These are phyloP conservation scores for Blastobasis adustella DNA, from an alignment of 2,888 invertebrate genomes.

Conservation along the genomic window DNA sequence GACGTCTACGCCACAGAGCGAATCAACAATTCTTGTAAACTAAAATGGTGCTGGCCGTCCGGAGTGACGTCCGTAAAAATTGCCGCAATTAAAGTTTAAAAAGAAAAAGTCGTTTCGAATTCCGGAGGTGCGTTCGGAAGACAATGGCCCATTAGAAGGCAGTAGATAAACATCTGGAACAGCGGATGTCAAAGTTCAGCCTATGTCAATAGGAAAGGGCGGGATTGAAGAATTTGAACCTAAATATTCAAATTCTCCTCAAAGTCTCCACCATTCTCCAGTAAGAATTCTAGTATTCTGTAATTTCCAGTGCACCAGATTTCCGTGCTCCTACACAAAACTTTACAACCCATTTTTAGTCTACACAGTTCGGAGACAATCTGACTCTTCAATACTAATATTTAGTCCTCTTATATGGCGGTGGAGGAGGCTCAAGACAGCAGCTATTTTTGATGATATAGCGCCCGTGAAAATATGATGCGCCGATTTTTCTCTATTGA, in stretches of 20 bases:
- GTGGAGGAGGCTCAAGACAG: neutral
- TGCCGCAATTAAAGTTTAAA: constrained; percentile 59
- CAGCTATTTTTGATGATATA: neutral
- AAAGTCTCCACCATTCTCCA: neutral
- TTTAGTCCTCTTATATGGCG: neutral
- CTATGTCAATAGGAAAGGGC: neutral
- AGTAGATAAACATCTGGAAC: constrained; percentile 62
- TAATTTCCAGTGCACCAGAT: neutral
- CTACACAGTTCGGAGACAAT: neutral
- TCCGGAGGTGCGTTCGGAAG: constrained; percentile 30
- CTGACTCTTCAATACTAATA: neutral
- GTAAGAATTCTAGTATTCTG: neutral
- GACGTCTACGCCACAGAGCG: neutral
- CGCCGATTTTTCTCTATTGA: too few relatives aligned
- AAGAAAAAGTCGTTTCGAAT: constrained; percentile 40
- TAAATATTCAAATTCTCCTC: neutral
- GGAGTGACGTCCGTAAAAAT: constrained; percentile 63
- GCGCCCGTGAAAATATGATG: neutral
- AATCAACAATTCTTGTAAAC: constrained; percentile 3
- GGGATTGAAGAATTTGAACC: constrained; percentile 14
- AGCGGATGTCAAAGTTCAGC: neutral
- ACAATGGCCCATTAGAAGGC: constrained; percentile 68
- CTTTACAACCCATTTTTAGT: neutral
- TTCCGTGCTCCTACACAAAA: neutral
- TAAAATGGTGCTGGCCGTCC: constrained; percentile 8